A percentile compares a stretch with the other conserved stretches of the same genome.
These are phyloP conservation scores for Meandrina meandrites DNA, from an alignment of 92 coral and sea anemone species.

Conservation along the genomic window DNA sequence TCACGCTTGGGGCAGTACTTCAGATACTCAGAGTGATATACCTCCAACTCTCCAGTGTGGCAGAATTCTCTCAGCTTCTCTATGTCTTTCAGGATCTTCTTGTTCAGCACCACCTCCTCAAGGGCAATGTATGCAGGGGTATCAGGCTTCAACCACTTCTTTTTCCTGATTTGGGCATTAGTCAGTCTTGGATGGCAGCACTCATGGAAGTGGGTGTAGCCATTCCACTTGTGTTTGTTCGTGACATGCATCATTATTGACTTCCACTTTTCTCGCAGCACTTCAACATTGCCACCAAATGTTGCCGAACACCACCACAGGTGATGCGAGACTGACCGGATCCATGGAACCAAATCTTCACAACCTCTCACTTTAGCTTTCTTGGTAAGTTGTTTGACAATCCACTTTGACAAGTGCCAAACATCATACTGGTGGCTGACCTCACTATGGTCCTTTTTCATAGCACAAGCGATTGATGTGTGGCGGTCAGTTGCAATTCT, in stretches of 20 bases:
- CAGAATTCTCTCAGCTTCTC: slow-evolving; percentile 52
- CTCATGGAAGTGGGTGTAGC: slow-evolving; percentile 26
- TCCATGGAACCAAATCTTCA: slow-evolving; percentile 58
- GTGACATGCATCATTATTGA: slow-evolving; percentile 46
- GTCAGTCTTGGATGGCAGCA: slow-evolving; percentile 53
- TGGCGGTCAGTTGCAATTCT: slow-evolving; percentile 60
- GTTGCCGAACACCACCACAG: slow-evolving; percentile 74
- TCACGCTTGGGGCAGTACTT: slow-evolving; percentile 16
- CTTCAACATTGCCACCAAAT: slow-evolving; percentile 37
- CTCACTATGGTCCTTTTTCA: slow-evolving; percentile 40
- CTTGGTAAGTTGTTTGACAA: slow-evolving; percentile 50
- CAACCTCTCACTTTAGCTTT: slow-evolving; percentile 54
- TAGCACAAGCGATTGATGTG: slow-evolving; percentile 45
- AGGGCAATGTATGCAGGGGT: slow-evolving; percentile 54
- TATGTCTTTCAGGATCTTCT: slow-evolving; percentile 48
- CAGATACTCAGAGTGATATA: not conserved
- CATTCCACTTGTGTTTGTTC: slow-evolving; percentile 46
- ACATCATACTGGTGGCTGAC: slow-evolving; percentile 67
- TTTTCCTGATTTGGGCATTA: slow-evolving; percentile 20
- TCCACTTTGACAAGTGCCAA: slow-evolving; percentile 70
- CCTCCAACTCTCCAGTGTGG: slow-evolving; percentile 35
- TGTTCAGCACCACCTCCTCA: slow-evolving; percentile 51
- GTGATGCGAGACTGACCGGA: slow-evolving; percentile 57
- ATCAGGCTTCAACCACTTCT: slow-evolving; percentile 52
- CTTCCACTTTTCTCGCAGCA: slow-evolving; percentile 53